Conservation (phyloP, 1,140 invertebrate genomes). For the Nixonia krombeini region DNA sequence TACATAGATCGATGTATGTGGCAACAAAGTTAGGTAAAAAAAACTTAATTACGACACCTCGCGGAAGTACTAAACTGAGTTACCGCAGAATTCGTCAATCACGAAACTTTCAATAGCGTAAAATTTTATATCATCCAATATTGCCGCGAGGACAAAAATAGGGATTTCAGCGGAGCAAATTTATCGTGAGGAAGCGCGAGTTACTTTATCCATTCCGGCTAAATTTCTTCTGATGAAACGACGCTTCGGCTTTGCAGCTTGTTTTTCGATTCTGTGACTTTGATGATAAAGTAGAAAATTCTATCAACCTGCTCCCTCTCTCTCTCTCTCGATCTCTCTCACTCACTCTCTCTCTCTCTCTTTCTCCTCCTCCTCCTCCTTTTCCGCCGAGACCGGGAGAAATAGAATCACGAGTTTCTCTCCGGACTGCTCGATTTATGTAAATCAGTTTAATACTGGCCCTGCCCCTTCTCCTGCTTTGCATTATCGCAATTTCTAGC, state of each 20-base stretch:
- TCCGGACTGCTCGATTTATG: slow-evolving; percentile 58
- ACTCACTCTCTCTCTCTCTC: slow-evolving; percentile 23
- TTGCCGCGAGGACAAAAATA: slow-evolving; percentile 23
- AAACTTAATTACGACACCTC: too few species aligned
- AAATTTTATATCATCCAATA: slow-evolving; percentile 11
- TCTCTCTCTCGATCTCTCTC: too few species aligned
- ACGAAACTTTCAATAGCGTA: too few species aligned
- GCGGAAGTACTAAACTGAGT: too few species aligned
- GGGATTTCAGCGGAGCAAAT: slow-evolving; percentile 40
- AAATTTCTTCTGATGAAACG: slow-evolving; percentile 46
- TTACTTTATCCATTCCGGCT: slow-evolving; percentile 45
- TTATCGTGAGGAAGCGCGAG: slow-evolving; percentile 46
- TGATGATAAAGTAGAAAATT: slow-evolving; percentile 50
- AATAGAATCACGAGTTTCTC: slow-evolving; percentile 49
- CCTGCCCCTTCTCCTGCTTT: slow-evolving; percentile 39
- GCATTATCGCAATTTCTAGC: slow-evolving; percentile 57
- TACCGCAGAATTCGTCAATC: too few species aligned
- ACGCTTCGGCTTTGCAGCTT: slow-evolving; percentile 43
- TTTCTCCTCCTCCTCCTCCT: slow-evolving; percentile 3
- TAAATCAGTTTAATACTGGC: slow-evolving; percentile 59
- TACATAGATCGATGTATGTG: too few species aligned
- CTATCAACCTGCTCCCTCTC: slow-evolving; percentile 40
- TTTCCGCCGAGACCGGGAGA: slow-evolving; percentile 31
- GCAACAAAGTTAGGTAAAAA: too few species aligned
- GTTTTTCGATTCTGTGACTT: slow-evolving; percentile 50